Base-by-base conservation (phyloP, 2,113 vertebrate species). In the Phalacrocorax carbo region DNA sequence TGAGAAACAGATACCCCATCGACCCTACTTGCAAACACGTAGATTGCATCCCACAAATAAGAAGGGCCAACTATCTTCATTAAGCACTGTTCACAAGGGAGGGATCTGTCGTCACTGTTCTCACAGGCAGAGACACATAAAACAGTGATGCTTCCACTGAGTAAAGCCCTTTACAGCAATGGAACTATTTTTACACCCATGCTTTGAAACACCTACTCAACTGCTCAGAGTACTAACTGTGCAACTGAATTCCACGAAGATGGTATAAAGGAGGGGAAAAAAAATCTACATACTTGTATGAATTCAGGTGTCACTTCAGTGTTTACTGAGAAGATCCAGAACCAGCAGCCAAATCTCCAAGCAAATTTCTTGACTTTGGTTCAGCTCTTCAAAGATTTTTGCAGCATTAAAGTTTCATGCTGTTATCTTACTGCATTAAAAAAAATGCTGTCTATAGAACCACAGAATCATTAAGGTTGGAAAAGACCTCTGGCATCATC, bases 1-100 rank as follows among this genome's bases (percentile, higher is more conserved):
- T 55, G 69, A 76, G 25, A 71, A 93, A 71, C 30, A 80, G 46
- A 48, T 71, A n/a, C 13, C 10, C n/a, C 10, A 55, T 54, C 40
- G 66, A 55, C 8, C 8, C 18, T n/a, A 25, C 34, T 15, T n/a
- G 15, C 57, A 65, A 7, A 52, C 3, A 7, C 0, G 3, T 4
- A 64, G 29, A 22, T 70, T 83, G 80, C 68, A 81, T 32, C 21
- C 32, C 40, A 61, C 11, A 5, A 44, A 26, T 0, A 46, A 27
- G 62, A 27, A 82, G n/a, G 21, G 17, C 4, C n/a, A 62, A 32
- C 17, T 34, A 22, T 12, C n/a, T 65, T 65, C 75, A 61, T 11
- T n/a, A 61, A 81, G 22, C 36, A 29, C 2, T 1, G 36, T 13
- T 51, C 80, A 72, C 6, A 44, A 34, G 18, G 27, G 40, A 46